phyloP scores from a whole-genome alignment of 1,140 invertebrate genomes.

The Tyrophagus putrescentiae region DNA sequence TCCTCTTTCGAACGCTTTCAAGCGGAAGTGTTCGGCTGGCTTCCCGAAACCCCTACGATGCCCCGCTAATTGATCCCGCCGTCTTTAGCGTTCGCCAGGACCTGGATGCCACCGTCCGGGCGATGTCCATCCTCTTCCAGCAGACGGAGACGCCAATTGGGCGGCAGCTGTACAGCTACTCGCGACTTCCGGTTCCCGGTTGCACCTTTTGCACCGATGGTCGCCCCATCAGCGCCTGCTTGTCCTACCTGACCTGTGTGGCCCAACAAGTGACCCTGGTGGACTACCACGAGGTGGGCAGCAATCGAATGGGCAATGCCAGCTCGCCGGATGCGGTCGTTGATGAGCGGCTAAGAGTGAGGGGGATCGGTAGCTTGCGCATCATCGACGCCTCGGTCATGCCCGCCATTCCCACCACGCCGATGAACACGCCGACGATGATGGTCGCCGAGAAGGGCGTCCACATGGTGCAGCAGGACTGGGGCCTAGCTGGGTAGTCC shows the following conservation, averaged over 20 bases:
- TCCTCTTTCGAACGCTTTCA: conserved; percentile 4
- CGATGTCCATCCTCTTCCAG: too few species aligned
- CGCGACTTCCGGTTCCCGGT: conserved; percentile 38
- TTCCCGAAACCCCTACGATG: too few species aligned
- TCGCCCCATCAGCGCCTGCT: conserved; percentile 47
- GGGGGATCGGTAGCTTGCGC: conserved; percentile 22
- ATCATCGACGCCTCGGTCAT: conserved; percentile 28
- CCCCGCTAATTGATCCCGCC: too few species aligned
- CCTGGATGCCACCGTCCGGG: too few species aligned
- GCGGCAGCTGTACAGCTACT: too few species aligned
- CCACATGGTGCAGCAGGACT: conserved; percentile 33
- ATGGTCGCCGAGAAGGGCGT: conserved; percentile 40
- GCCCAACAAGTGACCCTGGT: conserved; percentile 49
- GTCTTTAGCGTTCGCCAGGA: too few species aligned
- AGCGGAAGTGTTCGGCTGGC: not conserved
- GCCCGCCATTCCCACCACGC: conserved; percentile 20
- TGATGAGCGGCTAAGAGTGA: conserved; percentile 43
- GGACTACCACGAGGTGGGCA: conserved; percentile 62
- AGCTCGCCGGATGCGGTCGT: conserved; percentile 41
- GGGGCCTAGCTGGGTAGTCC: too few species aligned
- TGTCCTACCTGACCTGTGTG: conserved; percentile 60
- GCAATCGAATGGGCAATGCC: conserved; percentile 64
- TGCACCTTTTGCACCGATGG: conserved; percentile 46
- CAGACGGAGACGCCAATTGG: too few species aligned
- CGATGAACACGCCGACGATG: conserved; percentile 44